Evolutionary conservation across 2,113 vertebrate genomes (phyloP).

Genomic region (Phalacrocorax carbo): DNA sequence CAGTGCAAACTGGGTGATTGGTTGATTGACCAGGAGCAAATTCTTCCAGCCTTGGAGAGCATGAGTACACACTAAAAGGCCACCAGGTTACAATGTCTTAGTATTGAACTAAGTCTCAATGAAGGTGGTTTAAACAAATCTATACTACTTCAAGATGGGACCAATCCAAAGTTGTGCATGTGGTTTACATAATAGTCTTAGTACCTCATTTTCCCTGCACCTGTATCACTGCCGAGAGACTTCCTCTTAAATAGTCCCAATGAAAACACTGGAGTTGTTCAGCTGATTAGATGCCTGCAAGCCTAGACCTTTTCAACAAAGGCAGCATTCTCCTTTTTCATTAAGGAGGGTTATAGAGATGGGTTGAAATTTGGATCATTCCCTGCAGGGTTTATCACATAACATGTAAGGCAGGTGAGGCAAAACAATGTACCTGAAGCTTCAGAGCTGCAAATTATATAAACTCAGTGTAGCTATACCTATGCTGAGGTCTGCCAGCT

Average conservation of each 20-base stretch:
- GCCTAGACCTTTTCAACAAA: background rate
- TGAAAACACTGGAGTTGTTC: background rate
- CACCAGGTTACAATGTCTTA: background rate
- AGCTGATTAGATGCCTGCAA: background rate
- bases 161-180: background rate
- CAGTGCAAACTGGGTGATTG: background rate
- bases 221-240: background rate
- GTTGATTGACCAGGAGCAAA: background rate
- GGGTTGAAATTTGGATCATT: background rate
- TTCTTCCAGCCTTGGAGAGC: background rate
- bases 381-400: background rate
- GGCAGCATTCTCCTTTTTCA: background rate
- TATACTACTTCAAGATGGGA: background rate
- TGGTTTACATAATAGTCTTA: background rate
- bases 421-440: background rate
- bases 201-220: background rate
- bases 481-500: background rate
- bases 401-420: background rate
- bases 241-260: background rate
- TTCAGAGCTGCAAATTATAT: background rate
- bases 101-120: background rate
- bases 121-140: background rate
- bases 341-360: background rate
- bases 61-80: background rate
- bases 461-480: background rate